Evolutionary conservation across 2,113 vertebrate species (phyloP), one percentile per base, ranked within the genome.

Genomic region (Sinocyclocheilus anophthalmus): DNA sequence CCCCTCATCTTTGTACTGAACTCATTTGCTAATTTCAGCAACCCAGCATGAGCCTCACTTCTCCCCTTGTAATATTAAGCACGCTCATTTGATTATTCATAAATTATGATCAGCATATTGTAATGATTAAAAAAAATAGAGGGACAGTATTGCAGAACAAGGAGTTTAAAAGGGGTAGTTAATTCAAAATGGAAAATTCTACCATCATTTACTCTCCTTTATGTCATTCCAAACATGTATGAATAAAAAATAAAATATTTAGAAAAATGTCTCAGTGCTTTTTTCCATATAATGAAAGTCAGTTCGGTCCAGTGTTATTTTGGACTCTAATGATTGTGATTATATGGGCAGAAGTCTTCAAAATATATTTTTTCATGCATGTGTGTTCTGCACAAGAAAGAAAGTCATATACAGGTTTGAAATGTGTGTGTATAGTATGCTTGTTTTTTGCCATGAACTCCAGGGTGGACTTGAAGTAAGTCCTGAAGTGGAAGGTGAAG

Each of bases 1-100:
- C 26, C 57, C 30, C 30, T 3, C 81, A 84, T 33, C 79, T 87
- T 87, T 89, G 86, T 81, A 83, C 85, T 88, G 48, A 81, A 69
- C 69, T 81, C 70, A 85, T 88, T 89, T 88, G 50, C 59, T 90
- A 73, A 81, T 88, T 88, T 88, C 70, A 61, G 53, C 67, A 67
- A 76, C n/a, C 89, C 87, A 81, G 76, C 69, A 80, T 55, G 70
- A 85, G 53, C 79, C 72, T 53, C 20, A 13, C 33, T n/a, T 65
- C 85, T 77, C 24, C 45, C 77, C 33, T 61, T 48, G 33, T 70
- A 57, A 83, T 83, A 61, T 61, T 85, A 83, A 61, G 16, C 79
- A 76, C 26, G 39, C 72, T 77, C 48, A 69, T 85, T 59, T 85
- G 65, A 88, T 83, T 78, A 72, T 82, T 88, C 84, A 24, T 76